Evolutionary conservation across 2,113 vertebrate genomes (phyloP), one percentile per base, ranked within the genome.

Genomic region (human): DNA sequence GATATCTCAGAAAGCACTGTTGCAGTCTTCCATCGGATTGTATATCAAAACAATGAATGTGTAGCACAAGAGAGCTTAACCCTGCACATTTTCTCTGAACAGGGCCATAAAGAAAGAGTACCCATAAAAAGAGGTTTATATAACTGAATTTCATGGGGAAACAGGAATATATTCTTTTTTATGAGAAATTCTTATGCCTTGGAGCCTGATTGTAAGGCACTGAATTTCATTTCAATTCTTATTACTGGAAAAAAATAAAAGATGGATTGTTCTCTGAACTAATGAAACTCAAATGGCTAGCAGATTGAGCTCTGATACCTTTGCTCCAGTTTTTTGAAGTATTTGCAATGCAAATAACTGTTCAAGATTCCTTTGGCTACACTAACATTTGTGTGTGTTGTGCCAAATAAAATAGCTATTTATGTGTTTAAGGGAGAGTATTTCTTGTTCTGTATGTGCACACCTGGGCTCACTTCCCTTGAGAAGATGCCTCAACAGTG

Each of bases 331-430:
- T 90, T 97, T 92, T 92, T 78, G 2, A 94, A 96, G 81, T 45
- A 97, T 96, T 89, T 97, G 96, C 93, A 96, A 97, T 98, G 95
- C 97, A 98, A 96, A 97, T 97, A 90, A 93, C 84, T 35, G 32
- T 89, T 98, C 94, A 96, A 95, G 78, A 97, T 97, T 97, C 72
- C 90, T 98, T 94, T 97, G 92, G 92, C 81, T 95, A 84, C 88
- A 80, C 85, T 97, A 97, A 97, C 87, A n/a, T 94, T 97, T 91
- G 92, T 91, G 84, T 95, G 76, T 97, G 81, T 92, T 81, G 35
- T 86, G 68, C 88, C 96, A 97, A 97, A 97, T 95, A 97, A 97
- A 98, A 98, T 96, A 97, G 96, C 96, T 96, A 96, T 96, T 98
- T 98, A 92, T 94, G 95, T 93, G 90, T 96, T 97, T 96, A 97